Conservation (phyloP, 2,797 vertebrate genomes). For the Sebastes goodei region DNA sequence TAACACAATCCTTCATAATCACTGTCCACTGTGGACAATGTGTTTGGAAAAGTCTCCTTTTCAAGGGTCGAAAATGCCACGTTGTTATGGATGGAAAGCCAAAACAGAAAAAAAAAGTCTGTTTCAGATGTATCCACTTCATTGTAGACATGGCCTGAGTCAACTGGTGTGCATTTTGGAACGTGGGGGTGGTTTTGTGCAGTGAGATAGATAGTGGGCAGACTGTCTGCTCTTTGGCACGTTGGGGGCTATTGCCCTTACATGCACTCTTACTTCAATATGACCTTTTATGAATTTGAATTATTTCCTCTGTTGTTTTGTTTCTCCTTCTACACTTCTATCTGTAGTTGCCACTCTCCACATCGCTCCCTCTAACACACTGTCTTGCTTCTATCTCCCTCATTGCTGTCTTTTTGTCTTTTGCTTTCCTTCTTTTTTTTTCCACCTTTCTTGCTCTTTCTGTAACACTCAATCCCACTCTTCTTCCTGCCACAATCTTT, state of each 20-base stretch:
- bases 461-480: neutral
- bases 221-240: conserved; percentile 20
- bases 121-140: neutral
- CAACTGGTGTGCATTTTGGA: conserved; percentile 12
- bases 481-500: neutral
- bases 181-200: neutral
- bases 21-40: neutral
- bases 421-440: conserved; percentile 39
- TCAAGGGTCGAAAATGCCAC: neutral
- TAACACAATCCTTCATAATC: neutral
- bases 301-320: neutral
- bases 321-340: neutral
- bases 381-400: neutral
- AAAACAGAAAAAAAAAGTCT: neutral
- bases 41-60: neutral
- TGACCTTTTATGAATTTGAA: conserved; percentile 29
- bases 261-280: conserved; percentile 4
- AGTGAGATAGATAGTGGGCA: neutral
- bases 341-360: neutral
- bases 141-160: neutral
- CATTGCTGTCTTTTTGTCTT: neutral
- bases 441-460: neutral
- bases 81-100: neutral
- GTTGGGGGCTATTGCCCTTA: neutral
- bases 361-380: neutral